Conservation (phyloP, 2,113 vertebrate species). For the Gallinago media region DNA sequence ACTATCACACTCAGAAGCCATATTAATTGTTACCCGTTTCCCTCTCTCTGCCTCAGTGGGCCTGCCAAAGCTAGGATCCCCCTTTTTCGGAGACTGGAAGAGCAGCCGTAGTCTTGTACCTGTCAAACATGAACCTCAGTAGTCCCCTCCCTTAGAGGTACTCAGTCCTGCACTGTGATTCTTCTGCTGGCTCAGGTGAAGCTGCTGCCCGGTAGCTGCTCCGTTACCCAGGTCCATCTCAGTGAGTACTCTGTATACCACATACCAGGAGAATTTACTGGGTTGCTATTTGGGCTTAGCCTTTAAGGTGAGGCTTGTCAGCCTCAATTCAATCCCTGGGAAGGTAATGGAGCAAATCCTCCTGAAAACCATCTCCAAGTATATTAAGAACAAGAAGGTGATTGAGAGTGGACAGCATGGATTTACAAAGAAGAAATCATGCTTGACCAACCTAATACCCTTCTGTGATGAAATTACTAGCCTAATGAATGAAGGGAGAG, state of each 20-base stretch:
- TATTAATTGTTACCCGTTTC: not conserved
- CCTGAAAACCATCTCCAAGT: not conserved
- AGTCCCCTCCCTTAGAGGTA: not conserved
- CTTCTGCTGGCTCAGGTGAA: not conserved
- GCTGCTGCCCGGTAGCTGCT: not conserved
- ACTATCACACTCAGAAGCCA: not conserved
- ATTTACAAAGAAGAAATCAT: not conserved
- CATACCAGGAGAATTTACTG: not conserved
- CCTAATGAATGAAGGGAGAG: not conserved
- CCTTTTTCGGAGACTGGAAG: not conserved
- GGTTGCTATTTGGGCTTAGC: not conserved
- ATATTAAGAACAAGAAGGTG: not conserved
- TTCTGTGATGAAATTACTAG: not conserved
- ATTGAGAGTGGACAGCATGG: not conserved
- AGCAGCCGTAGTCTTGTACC: not conserved
- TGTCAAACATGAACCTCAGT: not conserved
- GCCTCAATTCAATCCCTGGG: not conserved
- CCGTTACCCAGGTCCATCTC: not conserved
- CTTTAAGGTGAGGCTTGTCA: not conserved
- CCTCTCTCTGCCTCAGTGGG: not conserved
- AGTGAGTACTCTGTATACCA: not conserved
- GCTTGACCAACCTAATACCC: not conserved
- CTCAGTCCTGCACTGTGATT: not conserved
- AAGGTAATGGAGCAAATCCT: not conserved
- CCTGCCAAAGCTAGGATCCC: not conserved